Base-by-base conservation (phyloP, 2,888 invertebrate genomes). In the Xanthorhoe designata region DNA sequence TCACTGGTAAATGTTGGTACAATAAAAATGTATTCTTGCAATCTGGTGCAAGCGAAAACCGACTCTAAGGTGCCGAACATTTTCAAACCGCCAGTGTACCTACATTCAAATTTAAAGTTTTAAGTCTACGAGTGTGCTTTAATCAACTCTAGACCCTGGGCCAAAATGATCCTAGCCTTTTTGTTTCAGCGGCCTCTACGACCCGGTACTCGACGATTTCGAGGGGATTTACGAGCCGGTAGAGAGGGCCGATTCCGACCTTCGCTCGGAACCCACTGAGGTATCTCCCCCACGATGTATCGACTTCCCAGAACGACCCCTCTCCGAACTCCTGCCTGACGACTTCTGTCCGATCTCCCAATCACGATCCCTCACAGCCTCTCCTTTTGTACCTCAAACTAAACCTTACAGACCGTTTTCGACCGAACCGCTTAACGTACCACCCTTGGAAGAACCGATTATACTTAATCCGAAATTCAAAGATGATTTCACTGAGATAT, bases 131-230 rank as follows among this genome's bases (percentile, higher is more conserved):
- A n/a, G n/a, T n/a, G n/a, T n/a, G 24, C 24, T 3, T 24, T 32
- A 61, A 50, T 61, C 61, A 59, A 15, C 61, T 68, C 70, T n/a
- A n/a, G n/a, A n/a, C n/a, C n/a, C n/a, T n/a, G n/a, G n/a, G n/a
- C n/a, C n/a, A n/a, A n/a, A n/a, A n/a, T n/a, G n/a, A n/a, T n/a
- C n/a, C n/a, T n/a, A n/a, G n/a, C n/a, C n/a, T 52, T 61, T 60
- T 78, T 78, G 70, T 84, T 80, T 0, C 87, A 92, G 92, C 80
- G 92, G 91, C 74, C 91, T 88, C 59, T 90, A 91, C 89, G 90
- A 91, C 78, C 89, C 89, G 73, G 88, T 90, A 53, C 76, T 91
- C 71, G 90, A 91, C 87, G 88, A 91, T 68, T 83, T 80, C 76
- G 90, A 91, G 79, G 84, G 85, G 70, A 79, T 86, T 19, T 88